These are phyloP conservation scores for Hippasteria phrygiana DNA, from an alignment of 53 echinoderm and acorn worm genomes.

Conservation along the genomic window DNA sequence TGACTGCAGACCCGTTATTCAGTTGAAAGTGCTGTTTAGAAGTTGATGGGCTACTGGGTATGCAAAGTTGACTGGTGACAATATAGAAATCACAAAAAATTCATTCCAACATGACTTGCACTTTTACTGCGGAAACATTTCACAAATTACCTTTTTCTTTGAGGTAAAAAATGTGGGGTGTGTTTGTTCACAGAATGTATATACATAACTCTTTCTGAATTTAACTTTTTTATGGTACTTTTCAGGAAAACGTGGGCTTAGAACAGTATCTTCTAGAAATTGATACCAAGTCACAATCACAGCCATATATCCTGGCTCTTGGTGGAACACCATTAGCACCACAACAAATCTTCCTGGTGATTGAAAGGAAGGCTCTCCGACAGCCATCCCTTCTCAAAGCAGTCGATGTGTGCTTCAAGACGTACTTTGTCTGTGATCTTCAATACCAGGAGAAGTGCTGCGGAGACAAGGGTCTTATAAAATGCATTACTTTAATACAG, in stretches of 20 bases:
- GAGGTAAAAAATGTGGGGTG: neutral
- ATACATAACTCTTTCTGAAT: neutral
- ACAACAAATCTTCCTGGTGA: conserved; percentile 24
- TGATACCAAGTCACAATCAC: neutral
- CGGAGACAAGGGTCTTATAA: no score
- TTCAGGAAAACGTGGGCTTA: conserved; percentile 18
- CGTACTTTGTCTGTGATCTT: conserved; percentile 39
- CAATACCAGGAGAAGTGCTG: conserved; percentile 47
- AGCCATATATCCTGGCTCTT: conserved; percentile 44
- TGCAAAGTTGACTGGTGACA: no score
- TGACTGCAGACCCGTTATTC: neutral
- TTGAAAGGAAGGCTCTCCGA: conserved; percentile 19
- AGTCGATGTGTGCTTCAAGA: conserved; percentile 43
- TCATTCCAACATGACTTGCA: no score
- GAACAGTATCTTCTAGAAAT: conserved; percentile 41
- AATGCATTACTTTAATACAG: no score
- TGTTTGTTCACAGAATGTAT: neutral
- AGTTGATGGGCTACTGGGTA: no score
- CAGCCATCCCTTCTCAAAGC: conserved; percentile 52
- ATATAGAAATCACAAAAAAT: no score
- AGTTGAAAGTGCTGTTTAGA: no score
- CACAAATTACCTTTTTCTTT: no score
- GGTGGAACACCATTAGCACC: neutral
- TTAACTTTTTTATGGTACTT: neutral
- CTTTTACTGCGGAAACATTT: no score